Conservation (phyloP, 37 sponge, comb jelly and placozoan species). For the Geodia barretti region DNA sequence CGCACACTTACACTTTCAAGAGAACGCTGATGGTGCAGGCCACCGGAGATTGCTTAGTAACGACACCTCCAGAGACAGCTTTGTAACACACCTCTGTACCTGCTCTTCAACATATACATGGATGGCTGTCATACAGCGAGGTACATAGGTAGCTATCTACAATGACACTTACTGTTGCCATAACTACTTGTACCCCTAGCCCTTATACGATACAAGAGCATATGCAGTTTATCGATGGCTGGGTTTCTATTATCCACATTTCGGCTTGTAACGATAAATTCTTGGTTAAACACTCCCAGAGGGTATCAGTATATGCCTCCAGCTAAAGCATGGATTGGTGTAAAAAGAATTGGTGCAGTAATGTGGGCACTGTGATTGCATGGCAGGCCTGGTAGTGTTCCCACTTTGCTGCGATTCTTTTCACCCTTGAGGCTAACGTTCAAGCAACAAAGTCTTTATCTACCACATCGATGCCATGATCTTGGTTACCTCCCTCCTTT, state of each 20-base stretch:
- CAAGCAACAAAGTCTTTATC: slow-evolving; percentile 1
- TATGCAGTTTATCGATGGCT: neutral
- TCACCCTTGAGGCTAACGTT: slow-evolving; percentile 39
- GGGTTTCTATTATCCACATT: neutral
- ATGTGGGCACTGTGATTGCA: slow-evolving; percentile 61
- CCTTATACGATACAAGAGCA: neutral
- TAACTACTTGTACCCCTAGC: neutral
- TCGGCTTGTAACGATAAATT: neutral
- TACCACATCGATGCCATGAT: slow-evolving; percentile 56
- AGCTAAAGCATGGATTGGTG: neutral
- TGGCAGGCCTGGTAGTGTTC: slow-evolving; percentile 56
- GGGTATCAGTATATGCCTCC: too few species aligned
- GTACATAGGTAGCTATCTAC: too few species aligned
- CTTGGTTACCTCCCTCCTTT: slow-evolving; percentile 50
- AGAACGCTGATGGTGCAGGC: too few species aligned
- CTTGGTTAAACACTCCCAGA: neutral
- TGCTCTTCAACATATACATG: too few species aligned
- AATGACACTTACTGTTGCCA: too few species aligned
- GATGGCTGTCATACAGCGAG: too few species aligned
- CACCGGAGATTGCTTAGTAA: too few species aligned
- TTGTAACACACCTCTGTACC: too few species aligned
- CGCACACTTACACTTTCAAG: too few species aligned
- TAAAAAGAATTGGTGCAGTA: slow-evolving; percentile 8
- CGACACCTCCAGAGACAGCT: too few species aligned
- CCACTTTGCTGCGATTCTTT: slow-evolving; percentile 63